Conservation (phyloP, 2,113 vertebrate species). For the Esox niger region DNA sequence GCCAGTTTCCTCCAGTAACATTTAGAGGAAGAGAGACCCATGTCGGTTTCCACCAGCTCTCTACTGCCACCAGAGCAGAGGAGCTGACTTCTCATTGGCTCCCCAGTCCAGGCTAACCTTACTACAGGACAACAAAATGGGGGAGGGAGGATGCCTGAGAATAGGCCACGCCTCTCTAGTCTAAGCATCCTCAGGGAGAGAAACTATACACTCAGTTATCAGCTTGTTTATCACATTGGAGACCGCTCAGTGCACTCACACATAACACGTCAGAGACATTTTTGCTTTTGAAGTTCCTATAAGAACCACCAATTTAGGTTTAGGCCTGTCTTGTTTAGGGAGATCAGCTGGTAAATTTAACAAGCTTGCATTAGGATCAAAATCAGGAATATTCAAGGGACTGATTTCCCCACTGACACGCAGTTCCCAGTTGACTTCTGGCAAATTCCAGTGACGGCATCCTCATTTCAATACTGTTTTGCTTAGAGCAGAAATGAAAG, state of each 20-base stretch:
- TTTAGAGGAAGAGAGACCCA: neutral
- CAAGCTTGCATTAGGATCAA: too few relatives aligned
- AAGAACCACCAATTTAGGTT: too few relatives aligned
- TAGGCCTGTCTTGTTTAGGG: too few relatives aligned
- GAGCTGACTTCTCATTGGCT: conserved; percentile 38
- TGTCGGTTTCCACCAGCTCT: conserved; percentile 39
- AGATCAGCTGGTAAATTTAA: too few relatives aligned
- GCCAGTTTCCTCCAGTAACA: conserved; percentile 37
- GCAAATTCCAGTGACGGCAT: neutral
- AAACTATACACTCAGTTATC: conserved; percentile 20
- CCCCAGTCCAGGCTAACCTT: conserved; percentile 17
- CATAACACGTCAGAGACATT: too few relatives aligned
- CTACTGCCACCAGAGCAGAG: neutral
- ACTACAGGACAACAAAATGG: conserved; percentile 40
- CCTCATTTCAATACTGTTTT: neutral
- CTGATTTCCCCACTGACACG: too few relatives aligned
- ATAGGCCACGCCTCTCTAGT: conserved; percentile 10
- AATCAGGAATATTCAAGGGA: too few relatives aligned
- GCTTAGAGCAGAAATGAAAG: conserved; percentile 14
- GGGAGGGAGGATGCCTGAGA: conserved; percentile 5
- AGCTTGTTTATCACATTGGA: neutral
- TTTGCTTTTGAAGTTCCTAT: too few relatives aligned
- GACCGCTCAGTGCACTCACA: too few relatives aligned
- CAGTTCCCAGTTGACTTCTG: too few relatives aligned
- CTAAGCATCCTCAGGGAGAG: conserved; percentile 32